Percentiles rank a stretch among this genome's conserved stretches.
phyloP scores from a whole-genome alignment of 1,140 invertebrate species.

The Penaeus chinensis region DNA sequence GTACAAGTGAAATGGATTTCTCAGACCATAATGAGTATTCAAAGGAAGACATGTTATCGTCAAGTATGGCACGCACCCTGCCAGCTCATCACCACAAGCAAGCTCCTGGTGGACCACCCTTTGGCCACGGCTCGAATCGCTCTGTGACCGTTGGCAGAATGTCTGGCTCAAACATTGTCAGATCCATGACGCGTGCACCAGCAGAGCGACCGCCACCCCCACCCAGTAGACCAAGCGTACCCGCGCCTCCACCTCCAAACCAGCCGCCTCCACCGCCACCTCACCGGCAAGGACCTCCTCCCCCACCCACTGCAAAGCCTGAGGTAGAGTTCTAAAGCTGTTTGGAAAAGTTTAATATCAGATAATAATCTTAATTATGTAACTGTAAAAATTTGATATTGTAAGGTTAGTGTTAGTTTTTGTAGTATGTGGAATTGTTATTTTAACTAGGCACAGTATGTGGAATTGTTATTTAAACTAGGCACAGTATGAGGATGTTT shows the following conservation, averaged over 20 bases:
- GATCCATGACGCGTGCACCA: constrained; percentile 56
- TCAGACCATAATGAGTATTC: not conserved
- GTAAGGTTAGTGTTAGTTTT: too few relatives aligned
- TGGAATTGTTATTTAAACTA: too few relatives aligned
- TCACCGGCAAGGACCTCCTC: constrained; percentile 1
- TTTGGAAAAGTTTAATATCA: constrained; percentile 23
- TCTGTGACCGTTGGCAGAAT: constrained; percentile 62
- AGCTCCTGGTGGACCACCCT: constrained; percentile 2
- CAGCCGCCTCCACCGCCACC: constrained; percentile 37
- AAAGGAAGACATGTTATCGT: constrained; percentile 30
- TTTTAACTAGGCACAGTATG: too few relatives aligned
- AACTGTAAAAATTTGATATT: too few relatives aligned
- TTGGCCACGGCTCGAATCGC: constrained; percentile 67
- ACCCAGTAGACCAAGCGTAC: constrained; percentile 45
- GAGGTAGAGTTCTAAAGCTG: constrained; percentile 17
- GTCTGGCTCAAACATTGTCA: constrained; percentile 16
- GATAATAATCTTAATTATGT: too few relatives aligned
- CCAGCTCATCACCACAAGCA: constrained; percentile 26
- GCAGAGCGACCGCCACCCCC: constrained; percentile 66
- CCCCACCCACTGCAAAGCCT: constrained; percentile 35
- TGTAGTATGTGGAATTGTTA: too few relatives aligned
- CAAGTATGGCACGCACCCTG: constrained; percentile 23
- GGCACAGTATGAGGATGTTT: too few relatives aligned
- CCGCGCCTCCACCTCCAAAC: constrained; percentile 33
- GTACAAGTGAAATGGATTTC: constrained; percentile 36